Base-by-base conservation (phyloP, 2,797 vertebrate genomes). In the Pygocentrus nattereri region DNA sequence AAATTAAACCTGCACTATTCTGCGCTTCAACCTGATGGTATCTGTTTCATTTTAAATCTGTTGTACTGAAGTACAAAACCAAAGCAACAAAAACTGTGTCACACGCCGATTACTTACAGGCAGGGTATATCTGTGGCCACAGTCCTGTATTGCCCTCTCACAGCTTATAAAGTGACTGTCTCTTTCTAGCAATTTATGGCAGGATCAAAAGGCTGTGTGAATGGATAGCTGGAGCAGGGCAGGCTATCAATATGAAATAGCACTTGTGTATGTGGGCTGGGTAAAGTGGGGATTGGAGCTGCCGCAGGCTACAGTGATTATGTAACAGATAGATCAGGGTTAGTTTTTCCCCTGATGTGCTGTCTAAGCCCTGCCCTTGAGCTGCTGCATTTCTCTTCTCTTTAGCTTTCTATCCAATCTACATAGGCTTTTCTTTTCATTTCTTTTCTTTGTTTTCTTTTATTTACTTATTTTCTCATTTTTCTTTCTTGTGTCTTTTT, bases 271-370 rank as follows among this genome's bases (percentile, higher is more conserved):
- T 75, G 78, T 69, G 69, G 52, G 73, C 65, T 58, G 64, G 56
- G 65, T 31, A 50, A 44, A 56, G 76, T 69, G 25, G 82, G 78
- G 61, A 34, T 58, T 68, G 44, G 72, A 68, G 50, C 38, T 76
- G 72, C 49, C 67, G 50, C 67, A 65, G 58, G 67, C 49, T 79
- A 80, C 67, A 76, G 64, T 25, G 49, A 76, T 84, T 76, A 77
- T 84, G 76, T 84, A 78, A 81, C 52, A 23, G 74, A 44, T 58
- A 38, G 65, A 84, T 80, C 52, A 59, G 72, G 30, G 79, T 76
- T 69, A 38, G 50, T 41, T 38, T 47, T n/a, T 18, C 58, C 13
- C 70, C 68, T 19, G 68, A 44, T 62, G 74, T 67, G 72, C 61
- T 56, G 19, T 54, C 56, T 52, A 31, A 31, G 49, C 47, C 59